Evolutionary conservation across 2,113 vertebrate species (phyloP).

Genomic region (Procavia capensis): DNA sequence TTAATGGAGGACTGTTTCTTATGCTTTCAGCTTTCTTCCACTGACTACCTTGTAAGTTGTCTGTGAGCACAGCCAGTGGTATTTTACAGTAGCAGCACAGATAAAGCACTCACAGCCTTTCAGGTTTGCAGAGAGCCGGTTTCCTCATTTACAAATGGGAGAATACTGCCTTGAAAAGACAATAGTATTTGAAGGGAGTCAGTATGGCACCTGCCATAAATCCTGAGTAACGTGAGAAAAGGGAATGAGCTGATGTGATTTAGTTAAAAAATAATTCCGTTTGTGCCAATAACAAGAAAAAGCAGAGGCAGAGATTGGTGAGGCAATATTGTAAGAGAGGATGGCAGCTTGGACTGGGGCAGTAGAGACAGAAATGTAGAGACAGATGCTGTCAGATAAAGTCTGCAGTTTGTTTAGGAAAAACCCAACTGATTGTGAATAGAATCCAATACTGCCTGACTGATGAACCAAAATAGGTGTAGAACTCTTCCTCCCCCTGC

Average conservation of each 20-base stretch:
- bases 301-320: not conserved
- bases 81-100: not conserved
- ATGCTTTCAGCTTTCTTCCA: not conserved
- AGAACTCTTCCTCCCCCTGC: not conserved
- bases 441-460: not conserved
- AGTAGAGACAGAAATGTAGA: not conserved
- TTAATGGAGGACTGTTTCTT: not conserved
- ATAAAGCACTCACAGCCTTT: not conserved
- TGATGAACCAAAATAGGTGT: not conserved
- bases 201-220: not conserved
- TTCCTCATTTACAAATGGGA: not conserved
- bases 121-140: not conserved
- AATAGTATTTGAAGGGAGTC: not conserved
- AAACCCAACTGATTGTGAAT: not conserved
- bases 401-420: not conserved
- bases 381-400: not conserved
- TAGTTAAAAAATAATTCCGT: not conserved
- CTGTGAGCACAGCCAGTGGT: not conserved
- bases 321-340: not conserved
- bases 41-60: not conserved
- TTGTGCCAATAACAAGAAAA: not conserved
- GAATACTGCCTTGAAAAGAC: not conserved
- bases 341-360: not conserved
- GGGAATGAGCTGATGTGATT: not conserved
- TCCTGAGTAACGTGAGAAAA: not conserved